Percentiles rank a stretch among this genome's conserved stretches.
Evolutionary conservation across 2,113 vertebrate genomes (phyloP).

Genomic region (Psittacus erithacus): DNA sequence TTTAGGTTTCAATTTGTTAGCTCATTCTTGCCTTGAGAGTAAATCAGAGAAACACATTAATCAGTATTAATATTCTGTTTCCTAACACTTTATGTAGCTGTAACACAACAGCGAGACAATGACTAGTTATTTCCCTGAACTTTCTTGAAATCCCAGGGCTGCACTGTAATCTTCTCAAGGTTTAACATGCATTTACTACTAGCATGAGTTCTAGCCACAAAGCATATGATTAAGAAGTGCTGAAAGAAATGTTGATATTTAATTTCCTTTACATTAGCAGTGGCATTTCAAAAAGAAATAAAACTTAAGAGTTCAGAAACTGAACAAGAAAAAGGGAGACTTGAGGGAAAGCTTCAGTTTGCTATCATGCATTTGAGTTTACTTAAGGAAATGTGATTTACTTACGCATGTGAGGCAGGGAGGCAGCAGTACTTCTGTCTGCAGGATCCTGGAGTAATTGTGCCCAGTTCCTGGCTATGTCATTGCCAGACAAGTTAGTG

Average conservation of each 20-base stretch:
- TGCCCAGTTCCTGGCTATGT: background rate
- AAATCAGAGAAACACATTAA: background rate
- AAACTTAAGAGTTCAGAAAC: constrained; percentile 2
- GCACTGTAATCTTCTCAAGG: background rate
- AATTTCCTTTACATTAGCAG: constrained; percentile 59
- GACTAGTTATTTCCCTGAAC: constrained; percentile 13
- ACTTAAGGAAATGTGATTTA: background rate
- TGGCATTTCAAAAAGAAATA: constrained; percentile 42
- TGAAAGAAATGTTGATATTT: constrained; percentile 67
- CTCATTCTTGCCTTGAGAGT: background rate
- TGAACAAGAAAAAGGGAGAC: background rate
- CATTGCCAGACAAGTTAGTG: background rate
- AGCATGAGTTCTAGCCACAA: constrained; percentile 4
- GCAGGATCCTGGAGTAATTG: background rate
- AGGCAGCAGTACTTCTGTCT: background rate
- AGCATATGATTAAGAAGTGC: constrained; percentile 55
- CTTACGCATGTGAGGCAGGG: background rate
- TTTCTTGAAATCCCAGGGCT: constrained; percentile 20
- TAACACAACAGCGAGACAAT: background rate
- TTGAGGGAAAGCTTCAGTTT: background rate
- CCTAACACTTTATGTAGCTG: background rate
- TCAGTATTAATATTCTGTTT: constrained; percentile 9
- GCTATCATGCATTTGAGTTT: background rate
- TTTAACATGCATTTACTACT: constrained; percentile 20
- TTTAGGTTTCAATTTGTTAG: background rate